Conservation (phyloP, 2,888 invertebrate genomes). For the Drosophila nr. medialis region DNA sequence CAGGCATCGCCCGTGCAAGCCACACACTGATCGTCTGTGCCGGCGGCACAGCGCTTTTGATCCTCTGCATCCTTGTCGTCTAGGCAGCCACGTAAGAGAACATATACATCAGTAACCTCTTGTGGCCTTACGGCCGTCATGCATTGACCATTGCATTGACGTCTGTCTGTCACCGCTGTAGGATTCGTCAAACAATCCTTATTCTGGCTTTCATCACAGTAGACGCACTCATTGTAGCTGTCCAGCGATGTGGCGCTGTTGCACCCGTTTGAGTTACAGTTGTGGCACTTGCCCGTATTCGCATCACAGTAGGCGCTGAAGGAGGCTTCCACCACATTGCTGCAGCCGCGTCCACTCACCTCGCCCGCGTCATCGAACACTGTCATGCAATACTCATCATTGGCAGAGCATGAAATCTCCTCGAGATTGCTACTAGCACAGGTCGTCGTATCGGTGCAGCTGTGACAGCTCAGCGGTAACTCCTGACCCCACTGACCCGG, state of each 20-base stretch:
- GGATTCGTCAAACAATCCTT: slow-evolving; percentile 60
- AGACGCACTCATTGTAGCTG: slow-evolving; percentile 74
- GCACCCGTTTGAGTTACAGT: slow-evolving; percentile 81
- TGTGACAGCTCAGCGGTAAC: slow-evolving; percentile 74
- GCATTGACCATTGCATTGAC: slow-evolving; percentile 76
- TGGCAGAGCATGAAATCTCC: slow-evolving; percentile 23
- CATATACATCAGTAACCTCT: slow-evolving; percentile 40
- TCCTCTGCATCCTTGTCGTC: slow-evolving; percentile 79
- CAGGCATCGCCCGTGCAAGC: slow-evolving; percentile 66
- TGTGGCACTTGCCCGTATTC: slow-evolving; percentile 65
- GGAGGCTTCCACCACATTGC: slow-evolving; percentile 63
- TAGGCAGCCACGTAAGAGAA: slow-evolving; percentile 72
- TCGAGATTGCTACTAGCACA: slow-evolving; percentile 33
- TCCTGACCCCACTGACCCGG: slow-evolving; percentile 80
- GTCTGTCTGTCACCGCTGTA: slow-evolving; percentile 44
- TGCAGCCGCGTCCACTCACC: slow-evolving; percentile 76
- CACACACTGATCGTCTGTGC: slow-evolving; percentile 48
- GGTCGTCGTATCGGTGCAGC: slow-evolving; percentile 55
- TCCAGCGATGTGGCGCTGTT: slow-evolving; percentile 62
- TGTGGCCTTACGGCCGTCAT: slow-evolving; percentile 69
- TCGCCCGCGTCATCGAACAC: slow-evolving; percentile 65
- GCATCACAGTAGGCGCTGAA: slow-evolving; percentile 70
- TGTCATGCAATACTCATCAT: slow-evolving; percentile 76
- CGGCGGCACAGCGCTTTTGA: slow-evolving; percentile 57
- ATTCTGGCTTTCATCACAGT: slow-evolving; percentile 66